Conservation (phyloP, 2,888 invertebrate species). For the Callimorpha dominula region DNA sequence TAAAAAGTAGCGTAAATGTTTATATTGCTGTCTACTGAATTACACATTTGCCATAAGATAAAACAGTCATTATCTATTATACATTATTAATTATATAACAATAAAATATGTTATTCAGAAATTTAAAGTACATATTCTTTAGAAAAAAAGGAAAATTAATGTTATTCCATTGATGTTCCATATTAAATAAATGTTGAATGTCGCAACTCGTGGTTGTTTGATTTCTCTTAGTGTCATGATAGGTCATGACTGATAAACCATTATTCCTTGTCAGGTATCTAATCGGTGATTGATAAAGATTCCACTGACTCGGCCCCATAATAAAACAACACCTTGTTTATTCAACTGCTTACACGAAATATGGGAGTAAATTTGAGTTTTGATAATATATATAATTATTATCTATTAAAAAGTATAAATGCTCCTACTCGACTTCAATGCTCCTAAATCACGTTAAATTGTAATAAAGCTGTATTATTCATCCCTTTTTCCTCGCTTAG, state of each 20-base stretch:
- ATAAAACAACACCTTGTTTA: neutral
- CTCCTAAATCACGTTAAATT: too few relatives aligned
- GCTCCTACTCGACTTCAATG: too few relatives aligned
- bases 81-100: slow-evolving; percentile 21
- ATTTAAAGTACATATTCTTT: slow-evolving; percentile 20
- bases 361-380: too few relatives aligned
- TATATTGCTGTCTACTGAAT: slow-evolving; percentile 25
- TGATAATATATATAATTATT: too few relatives aligned
- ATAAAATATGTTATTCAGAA: slow-evolving; percentile 37
- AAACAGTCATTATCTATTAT: slow-evolving; percentile 45
- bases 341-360: neutral
- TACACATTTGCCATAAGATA: slow-evolving; percentile 47
- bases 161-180: slow-evolving; percentile 70
- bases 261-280: slow-evolving; percentile 1
- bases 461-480: too few relatives aligned
- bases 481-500: too few relatives aligned
- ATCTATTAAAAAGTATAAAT: too few relatives aligned
- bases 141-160: slow-evolving; percentile 35
- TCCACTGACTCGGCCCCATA: neutral
- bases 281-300: slow-evolving; percentile 4
- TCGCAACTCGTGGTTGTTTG: slow-evolving; percentile 15
- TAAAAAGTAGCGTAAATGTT: slow-evolving; percentile 25
- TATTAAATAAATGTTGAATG: slow-evolving; percentile 75
- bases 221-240: neutral
- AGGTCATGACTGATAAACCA: neutral